Base-by-base conservation (phyloP, 2,797 vertebrate genomes). In the Microctenopoma steveboyesi region DNA sequence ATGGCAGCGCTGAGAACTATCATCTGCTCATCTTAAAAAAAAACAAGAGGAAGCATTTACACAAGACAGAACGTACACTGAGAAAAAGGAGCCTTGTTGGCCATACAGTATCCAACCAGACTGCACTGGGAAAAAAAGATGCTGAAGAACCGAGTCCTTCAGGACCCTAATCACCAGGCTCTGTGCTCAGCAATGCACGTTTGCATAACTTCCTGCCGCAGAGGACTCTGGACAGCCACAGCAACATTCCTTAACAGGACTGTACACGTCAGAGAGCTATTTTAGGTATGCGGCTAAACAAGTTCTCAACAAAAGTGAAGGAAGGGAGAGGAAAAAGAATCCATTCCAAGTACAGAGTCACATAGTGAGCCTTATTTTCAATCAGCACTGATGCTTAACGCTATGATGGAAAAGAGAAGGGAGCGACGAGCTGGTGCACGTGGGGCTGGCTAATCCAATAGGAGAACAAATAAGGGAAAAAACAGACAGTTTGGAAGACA, bases 191-290 rank as follows among this genome's bases (percentile, higher is more conserved):
- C 89, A 86, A 85, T 80, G 90, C 88, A 84, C 12, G 82, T 93
- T 92, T 94, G 94, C 77, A 83, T 93, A 94, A 94, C 83, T 93
- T 94, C 93, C 93, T 92, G 88, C 93, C 91, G 37, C 93, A 88
- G 83, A 93, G 81, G 81, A 84, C 74, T 92, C 89, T 90, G 82
- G 86, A 91, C 86, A 88, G 94, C 93, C 94, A 86, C 93, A 92
- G 92, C 91, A 85, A 88, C 93, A 95, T 95, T 96, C 94, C 94
- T 89, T 68, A 92, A 92, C 94, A 95, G 94, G 95, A 95, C 93
- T 86, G 92, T 92, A 93, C 94, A 95, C 40, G 89, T 95, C 94
- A 95, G 91, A 93, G 90, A 94, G 94, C 93, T 92, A 96, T 95
- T 93, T 94, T 90, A 95, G 94, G 93, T 93, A 95, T 94, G 94